Evolutionary conservation across 2,888 invertebrate species (phyloP).

Genomic region (Polydrusus pterygomalis): DNA sequence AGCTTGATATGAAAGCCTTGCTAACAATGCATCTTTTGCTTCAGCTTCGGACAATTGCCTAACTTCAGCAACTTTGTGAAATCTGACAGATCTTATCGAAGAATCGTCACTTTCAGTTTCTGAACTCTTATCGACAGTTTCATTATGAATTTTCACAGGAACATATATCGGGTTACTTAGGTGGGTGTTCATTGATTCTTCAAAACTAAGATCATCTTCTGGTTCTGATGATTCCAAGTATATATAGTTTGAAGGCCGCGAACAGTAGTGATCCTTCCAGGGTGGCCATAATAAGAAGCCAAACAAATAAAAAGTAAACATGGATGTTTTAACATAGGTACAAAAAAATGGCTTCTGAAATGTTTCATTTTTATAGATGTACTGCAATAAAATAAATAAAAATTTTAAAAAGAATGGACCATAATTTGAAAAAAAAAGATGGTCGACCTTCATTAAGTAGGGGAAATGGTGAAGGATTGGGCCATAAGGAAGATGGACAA

Average conservation of each 20-base stretch:
- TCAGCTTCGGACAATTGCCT: constrained; percentile 92
- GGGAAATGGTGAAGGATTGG: too few species aligned
- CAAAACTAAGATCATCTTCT: constrained; percentile 87
- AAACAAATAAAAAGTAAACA: constrained; percentile 93
- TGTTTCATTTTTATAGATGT: constrained; percentile 87
- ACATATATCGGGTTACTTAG: constrained; percentile 93
- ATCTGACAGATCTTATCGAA: constrained; percentile 82
- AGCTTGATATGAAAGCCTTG: constrained; percentile 95
- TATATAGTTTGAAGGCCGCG: constrained; percentile 78
- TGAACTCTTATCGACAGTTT: constrained; percentile 74
- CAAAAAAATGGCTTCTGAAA: constrained; percentile 96
- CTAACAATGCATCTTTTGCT: constrained; percentile 94
- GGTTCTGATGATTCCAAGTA: constrained; percentile 84
- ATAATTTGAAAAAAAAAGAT: too few species aligned
- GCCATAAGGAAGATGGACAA: too few species aligned
- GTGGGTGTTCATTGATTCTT: constrained; percentile 73
- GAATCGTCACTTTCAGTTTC: constrained; percentile 90
- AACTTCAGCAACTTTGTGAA: constrained; percentile 90
- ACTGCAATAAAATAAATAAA: constrained; percentile 76
- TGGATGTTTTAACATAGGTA: constrained; percentile 95
- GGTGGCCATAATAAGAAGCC: constrained; percentile 93
- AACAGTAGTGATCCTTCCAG: constrained; percentile 87
- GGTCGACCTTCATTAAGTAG: too few species aligned
- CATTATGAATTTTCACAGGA: constrained; percentile 84
- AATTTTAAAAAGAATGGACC: too few species aligned